These are phyloP conservation scores for Trogon melanurus DNA, from an alignment of 2,113 vertebrate species.

Conservation along the genomic window DNA sequence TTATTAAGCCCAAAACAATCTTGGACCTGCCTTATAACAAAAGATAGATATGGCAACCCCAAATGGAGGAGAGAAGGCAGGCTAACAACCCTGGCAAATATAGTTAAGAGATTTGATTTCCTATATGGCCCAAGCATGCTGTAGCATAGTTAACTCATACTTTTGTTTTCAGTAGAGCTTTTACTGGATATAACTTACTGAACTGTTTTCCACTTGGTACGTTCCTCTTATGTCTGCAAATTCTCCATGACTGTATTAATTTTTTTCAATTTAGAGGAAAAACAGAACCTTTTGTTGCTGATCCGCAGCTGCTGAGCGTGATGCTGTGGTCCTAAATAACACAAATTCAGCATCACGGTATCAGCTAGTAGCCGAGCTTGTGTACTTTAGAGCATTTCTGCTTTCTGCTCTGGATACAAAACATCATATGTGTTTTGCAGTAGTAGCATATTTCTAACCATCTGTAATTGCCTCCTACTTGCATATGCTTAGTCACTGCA, in stretches of 20 bases:
- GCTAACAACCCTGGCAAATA: not conserved
- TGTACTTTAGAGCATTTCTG: conserved; percentile 34
- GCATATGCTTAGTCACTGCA: conserved; percentile 66
- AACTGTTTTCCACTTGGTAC: not conserved
- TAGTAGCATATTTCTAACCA: conserved; percentile 74
- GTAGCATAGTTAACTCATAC: not conserved
- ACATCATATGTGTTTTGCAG: conserved; percentile 72
- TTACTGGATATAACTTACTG: not conserved
- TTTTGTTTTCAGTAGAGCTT: not conserved
- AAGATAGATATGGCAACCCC: not conserved
- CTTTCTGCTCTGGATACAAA: conserved; percentile 59
- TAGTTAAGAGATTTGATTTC: not conserved
- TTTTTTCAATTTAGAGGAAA: not conserved
- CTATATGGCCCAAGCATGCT: not conserved
- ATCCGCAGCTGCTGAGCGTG: not conserved
- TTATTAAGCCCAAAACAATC: not conserved
- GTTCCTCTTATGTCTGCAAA: not conserved
- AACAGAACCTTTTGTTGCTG: not conserved
- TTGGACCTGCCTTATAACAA: not conserved
- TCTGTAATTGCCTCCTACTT: conserved; percentile 74
- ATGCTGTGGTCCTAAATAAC: not conserved
- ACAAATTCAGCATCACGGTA: not conserved
- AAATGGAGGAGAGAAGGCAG: not conserved
- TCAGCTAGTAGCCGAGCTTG: not conserved
- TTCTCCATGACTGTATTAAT: not conserved